Conservation (phyloP, 2,797 vertebrate genomes). For the Gymnoscopelus braueri region DNA sequence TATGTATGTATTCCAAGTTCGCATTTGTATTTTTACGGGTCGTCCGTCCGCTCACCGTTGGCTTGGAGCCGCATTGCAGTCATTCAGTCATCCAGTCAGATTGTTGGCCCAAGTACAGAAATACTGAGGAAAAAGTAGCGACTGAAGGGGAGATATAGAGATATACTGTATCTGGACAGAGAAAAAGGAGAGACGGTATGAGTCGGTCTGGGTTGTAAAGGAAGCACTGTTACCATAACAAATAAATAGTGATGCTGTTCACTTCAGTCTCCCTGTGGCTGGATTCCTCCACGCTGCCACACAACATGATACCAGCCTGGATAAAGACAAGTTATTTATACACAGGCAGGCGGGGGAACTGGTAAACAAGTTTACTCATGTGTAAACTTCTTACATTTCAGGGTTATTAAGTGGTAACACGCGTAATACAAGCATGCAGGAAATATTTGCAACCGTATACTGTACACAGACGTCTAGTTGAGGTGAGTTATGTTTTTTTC, state of each 20-base stretch:
- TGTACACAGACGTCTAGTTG: too few relatives aligned
- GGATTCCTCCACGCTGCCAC: constrained; percentile 23
- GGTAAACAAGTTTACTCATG: constrained; percentile 17
- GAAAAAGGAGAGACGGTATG: constrained; percentile 15
- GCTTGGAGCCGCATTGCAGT: constrained; percentile 37
- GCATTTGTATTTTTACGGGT: constrained; percentile 55
- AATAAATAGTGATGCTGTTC: constrained; percentile 65
- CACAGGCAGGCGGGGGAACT: constrained; percentile 13
- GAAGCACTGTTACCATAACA: constrained; percentile 69
- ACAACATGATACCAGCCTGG: constrained; percentile 42
- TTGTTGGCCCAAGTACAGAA: background rate
- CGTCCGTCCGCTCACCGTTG: constrained; percentile 67
- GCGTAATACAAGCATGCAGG: background rate
- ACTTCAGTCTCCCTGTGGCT: constrained; percentile 38
- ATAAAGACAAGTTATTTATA: constrained; percentile 55
- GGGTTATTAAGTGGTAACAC: background rate
- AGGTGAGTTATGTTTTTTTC: too few relatives aligned
- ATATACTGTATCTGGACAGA: constrained; percentile 1
- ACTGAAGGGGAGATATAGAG: constrained; percentile 14
- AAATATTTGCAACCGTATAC: background rate
- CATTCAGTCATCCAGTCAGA: constrained; percentile 44
- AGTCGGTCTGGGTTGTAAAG: constrained; percentile 49
- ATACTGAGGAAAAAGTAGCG: constrained; percentile 15
- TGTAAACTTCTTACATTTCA: background rate
- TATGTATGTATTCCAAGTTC: constrained; percentile 26